Evolutionary conservation across 2,888 invertebrate species (phyloP), one percentile per base, ranked within the genome.

Genomic region (Rhagonycha lutea): DNA sequence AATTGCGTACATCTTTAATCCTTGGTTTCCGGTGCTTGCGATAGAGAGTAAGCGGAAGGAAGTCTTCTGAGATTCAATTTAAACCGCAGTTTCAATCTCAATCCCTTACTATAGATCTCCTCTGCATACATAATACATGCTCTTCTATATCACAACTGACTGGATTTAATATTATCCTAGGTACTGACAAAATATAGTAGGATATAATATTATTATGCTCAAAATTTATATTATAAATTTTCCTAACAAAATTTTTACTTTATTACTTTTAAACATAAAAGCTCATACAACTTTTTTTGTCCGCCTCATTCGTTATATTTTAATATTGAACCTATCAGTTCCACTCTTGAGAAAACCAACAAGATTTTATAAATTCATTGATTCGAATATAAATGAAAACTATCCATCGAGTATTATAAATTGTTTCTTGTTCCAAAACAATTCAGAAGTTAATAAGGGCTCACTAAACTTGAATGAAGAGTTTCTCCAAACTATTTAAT

Each of bases 51-150:
- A 61, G 76, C 77, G 79, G 79, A 79, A 78, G 77, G 77, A 79
- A 77, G 77, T 74, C 72, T 71, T 75, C 75, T 63, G 63, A 72
- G 79, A 79, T 79, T 79, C 79, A 79, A 79, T 79, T 79, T 79
- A 75, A 74, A 70, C 47, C 75, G 74, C 72, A 68, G 70, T 75
- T 75, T 76, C 76, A 76, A 74, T 78, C 76, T 69, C 69, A 69
- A 69, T 68, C 72, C 73, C 69, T 72, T 61, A 65, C 72, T 70
- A 69, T 74, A 74, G 69, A 72, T 68, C 74, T 65, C 69, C 61
- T 70, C 76, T 67, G 74, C 74, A 74, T 74, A 74, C 74, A 74
- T 74, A 74, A 74, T 74, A 70, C 70, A 74, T 74, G 68, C 72
- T 61, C 72, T 68, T 14, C 72, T 68, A 61, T 67, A 61, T 68